These are phyloP conservation scores for Scalopus aquaticus DNA, from an alignment of 2,113 vertebrate species.

Conservation along the genomic window DNA sequence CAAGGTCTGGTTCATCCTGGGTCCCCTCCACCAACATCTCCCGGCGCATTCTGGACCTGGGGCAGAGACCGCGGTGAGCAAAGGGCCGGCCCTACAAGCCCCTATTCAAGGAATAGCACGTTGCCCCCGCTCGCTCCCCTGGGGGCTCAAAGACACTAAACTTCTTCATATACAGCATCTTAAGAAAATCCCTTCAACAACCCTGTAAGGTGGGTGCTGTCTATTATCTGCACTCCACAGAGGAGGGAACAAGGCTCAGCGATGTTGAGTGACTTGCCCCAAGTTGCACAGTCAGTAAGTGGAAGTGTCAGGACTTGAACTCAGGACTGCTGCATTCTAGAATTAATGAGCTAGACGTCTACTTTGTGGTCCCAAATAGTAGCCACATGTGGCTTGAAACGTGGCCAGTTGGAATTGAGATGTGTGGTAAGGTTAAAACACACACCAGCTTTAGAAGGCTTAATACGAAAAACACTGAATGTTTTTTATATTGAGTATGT, in stretches of 20 bases:
- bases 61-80: conserved; percentile 36
- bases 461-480: background rate
- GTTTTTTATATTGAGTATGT: background rate
- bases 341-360: background rate
- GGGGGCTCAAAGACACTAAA: background rate
- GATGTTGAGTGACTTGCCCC: background rate
- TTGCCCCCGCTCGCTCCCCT: background rate
- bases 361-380: background rate
- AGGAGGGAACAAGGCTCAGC: background rate
- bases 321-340: background rate
- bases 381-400: background rate
- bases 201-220: background rate
- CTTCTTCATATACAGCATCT: background rate
- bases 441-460: background rate
- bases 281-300: background rate
- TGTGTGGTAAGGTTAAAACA: background rate
- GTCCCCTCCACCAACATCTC: conserved; percentile 96
- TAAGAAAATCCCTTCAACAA: background rate
- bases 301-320: background rate
- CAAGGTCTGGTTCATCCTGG: conserved; percentile 93
- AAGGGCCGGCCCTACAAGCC: background rate
- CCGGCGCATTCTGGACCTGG: conserved; percentile 98
- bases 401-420: background rate
- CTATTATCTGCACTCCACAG: background rate
- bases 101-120: background rate